Conservation (phyloP, 2,888 invertebrate genomes). For the Icerya purchasi region DNA sequence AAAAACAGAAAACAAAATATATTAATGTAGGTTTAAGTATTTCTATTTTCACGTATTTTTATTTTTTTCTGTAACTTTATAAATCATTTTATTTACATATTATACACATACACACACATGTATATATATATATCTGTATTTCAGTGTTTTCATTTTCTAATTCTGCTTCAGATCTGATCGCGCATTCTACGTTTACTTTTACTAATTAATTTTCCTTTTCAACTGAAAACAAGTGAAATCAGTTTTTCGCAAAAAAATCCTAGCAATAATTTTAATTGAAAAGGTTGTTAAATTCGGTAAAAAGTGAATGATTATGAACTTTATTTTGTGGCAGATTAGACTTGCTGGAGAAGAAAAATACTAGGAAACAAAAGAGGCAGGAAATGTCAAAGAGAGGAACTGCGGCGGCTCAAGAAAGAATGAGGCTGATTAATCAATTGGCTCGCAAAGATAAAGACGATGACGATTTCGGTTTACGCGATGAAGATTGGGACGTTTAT, state of each 20-base stretch:
- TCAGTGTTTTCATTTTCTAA: too few relatives aligned
- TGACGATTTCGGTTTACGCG: slow-evolving; percentile 72
- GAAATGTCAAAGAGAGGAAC: slow-evolving; percentile 78
- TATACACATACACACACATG: background rate
- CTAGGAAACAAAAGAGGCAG: slow-evolving; percentile 54
- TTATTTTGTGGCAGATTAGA: slow-evolving; percentile 47
- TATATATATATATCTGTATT: background rate
- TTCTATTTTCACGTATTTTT: background rate
- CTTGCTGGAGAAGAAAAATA: slow-evolving; percentile 45
- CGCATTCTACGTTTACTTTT: too few relatives aligned
- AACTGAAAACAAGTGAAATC: too few relatives aligned
- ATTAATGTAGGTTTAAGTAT: background rate
- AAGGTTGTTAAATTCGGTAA: too few relatives aligned
- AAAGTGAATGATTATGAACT: too few relatives aligned
- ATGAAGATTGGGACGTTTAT: slow-evolving; percentile 93
- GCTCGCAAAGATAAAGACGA: slow-evolving; percentile 61
- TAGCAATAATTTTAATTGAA: too few relatives aligned
- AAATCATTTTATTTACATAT: background rate
- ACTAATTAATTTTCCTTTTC: too few relatives aligned
- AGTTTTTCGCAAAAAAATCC: too few relatives aligned
- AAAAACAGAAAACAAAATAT: background rate
- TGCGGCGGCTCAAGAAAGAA: slow-evolving; percentile 79
- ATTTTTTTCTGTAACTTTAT: background rate
- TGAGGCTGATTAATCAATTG: slow-evolving; percentile 79
- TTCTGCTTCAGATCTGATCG: too few relatives aligned